These are phyloP conservation scores for Eriocheir sinensis DNA, from an alignment of 1,140 invertebrate species.

Conservation along the genomic window DNA sequence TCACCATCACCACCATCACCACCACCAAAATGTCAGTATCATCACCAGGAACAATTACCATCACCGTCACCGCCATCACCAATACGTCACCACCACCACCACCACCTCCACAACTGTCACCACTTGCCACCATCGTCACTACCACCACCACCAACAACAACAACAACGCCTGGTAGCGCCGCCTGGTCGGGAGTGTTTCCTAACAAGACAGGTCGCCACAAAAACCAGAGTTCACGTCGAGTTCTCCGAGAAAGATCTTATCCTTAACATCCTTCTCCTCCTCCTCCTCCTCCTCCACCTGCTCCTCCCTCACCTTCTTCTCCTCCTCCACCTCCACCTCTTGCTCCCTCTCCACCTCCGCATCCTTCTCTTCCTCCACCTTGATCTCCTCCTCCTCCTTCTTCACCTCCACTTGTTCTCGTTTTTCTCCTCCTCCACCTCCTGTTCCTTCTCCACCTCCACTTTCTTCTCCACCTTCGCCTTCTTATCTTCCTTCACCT, in stretches of 20 bases:
- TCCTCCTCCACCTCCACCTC: background rate
- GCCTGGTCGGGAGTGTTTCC: background rate
- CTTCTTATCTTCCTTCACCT: too few species aligned
- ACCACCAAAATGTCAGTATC: too few species aligned
- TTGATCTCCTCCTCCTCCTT: too few species aligned
- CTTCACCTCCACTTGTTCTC: too few species aligned
- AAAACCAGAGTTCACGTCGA: background rate
- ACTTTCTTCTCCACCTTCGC: too few species aligned
- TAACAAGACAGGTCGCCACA: background rate
- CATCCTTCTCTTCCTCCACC: too few species aligned
- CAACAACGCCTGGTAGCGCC: slow-evolving; percentile 2
- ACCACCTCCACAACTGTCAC: background rate
- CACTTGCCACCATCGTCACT: background rate
- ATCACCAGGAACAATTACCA: background rate
- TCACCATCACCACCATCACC: background rate
- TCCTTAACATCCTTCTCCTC: background rate
- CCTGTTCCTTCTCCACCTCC: too few species aligned
- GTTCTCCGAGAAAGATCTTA: background rate
- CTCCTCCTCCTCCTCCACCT: too few species aligned
- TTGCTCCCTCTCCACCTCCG: too few species aligned
- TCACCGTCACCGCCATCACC: background rate
- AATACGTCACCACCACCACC: background rate
- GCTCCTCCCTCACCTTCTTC: background rate
- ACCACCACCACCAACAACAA: background rate
- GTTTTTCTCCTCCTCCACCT: too few species aligned